Evolutionary conservation across 2,888 invertebrate genomes (phyloP).

Genomic region (Tachystola acroxantha): DNA sequence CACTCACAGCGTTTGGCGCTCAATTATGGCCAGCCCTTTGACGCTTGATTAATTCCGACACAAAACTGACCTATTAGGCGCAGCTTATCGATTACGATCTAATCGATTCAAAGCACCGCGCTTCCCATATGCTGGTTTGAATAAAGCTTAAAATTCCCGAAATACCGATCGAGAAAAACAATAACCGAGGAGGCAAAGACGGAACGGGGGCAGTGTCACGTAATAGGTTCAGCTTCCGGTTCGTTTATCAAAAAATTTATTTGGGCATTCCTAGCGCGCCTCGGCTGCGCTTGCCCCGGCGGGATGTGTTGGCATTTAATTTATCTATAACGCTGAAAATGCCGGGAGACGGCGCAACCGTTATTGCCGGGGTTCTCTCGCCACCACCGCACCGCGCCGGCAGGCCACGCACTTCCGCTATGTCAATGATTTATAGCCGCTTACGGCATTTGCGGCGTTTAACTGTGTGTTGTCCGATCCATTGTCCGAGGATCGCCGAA

Average conservation of each 20-base stretch:
- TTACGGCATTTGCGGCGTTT: slow-evolving; percentile 65
- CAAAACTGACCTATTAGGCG: slow-evolving; percentile 70
- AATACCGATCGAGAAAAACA: slow-evolving; percentile 67
- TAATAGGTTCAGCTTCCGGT: slow-evolving; percentile 73
- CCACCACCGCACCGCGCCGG: slow-evolving; percentile 35
- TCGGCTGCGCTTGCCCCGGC: slow-evolving; percentile 49
- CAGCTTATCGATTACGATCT: slow-evolving; percentile 64
- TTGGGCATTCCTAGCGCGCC: slow-evolving; percentile 69
- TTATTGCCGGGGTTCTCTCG: slow-evolving; percentile 55
- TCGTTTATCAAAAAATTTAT: slow-evolving; percentile 74
- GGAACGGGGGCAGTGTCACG: slow-evolving; percentile 67
- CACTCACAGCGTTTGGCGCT: slow-evolving; percentile 59
- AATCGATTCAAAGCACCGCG: slow-evolving; percentile 70
- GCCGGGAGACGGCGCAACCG: slow-evolving; percentile 57
- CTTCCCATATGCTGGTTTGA: slow-evolving; percentile 60
- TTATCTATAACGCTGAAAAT: slow-evolving; percentile 72
- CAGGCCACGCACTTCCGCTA: slow-evolving; percentile 71
- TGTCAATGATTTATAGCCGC: slow-evolving; percentile 71
- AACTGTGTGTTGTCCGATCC: slow-evolving; percentile 65
- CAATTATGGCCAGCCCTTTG: slow-evolving; percentile 69
- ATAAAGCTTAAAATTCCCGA: slow-evolving; percentile 57
- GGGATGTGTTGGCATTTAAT: slow-evolving; percentile 73
- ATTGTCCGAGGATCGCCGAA: slow-evolving; percentile 62
- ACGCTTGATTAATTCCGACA: slow-evolving; percentile 75
- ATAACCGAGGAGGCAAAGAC: slow-evolving; percentile 57